phyloP scores from a whole-genome alignment of 2,113 vertebrate species.

The Felis chaus region DNA sequence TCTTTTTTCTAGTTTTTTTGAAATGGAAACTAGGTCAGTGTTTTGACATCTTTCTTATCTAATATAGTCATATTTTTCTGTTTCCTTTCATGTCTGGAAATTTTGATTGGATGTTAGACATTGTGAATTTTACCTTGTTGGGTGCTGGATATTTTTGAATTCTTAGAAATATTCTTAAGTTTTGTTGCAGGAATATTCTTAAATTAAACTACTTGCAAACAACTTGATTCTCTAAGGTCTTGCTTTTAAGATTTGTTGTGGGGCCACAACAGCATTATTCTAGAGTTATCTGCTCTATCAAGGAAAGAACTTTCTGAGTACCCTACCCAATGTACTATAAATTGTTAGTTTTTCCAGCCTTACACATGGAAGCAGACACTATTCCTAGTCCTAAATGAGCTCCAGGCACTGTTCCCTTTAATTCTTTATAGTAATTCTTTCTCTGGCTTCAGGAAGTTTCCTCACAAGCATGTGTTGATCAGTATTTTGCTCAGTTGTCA shows the following conservation, averaged over 20 bases:
- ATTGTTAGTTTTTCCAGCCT: neutral
- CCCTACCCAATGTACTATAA: no score
- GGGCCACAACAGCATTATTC: neutral
- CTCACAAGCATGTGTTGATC: neutral
- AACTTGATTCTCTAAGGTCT: neutral
- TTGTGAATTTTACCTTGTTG: neutral
- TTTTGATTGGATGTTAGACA: neutral
- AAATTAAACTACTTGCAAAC: neutral
- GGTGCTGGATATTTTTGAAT: neutral
- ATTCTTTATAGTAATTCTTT: neutral
- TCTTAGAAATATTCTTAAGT: neutral
- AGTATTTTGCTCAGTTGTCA: neutral
- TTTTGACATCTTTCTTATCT: neutral
- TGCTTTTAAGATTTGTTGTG: neutral
- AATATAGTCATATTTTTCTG: neutral
- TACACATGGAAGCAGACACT: neutral
- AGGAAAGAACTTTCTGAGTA: neutral
- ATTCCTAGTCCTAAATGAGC: neutral
- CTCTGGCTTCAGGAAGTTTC: neutral
- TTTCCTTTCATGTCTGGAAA: neutral
- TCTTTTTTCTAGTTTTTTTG: neutral
- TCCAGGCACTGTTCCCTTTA: neutral
- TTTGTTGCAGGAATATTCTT: neutral
- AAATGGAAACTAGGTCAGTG: neutral
- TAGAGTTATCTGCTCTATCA: neutral